phyloP scores from a whole-genome alignment of 2,888 invertebrate species.

The Pomacea canaliculata region DNA sequence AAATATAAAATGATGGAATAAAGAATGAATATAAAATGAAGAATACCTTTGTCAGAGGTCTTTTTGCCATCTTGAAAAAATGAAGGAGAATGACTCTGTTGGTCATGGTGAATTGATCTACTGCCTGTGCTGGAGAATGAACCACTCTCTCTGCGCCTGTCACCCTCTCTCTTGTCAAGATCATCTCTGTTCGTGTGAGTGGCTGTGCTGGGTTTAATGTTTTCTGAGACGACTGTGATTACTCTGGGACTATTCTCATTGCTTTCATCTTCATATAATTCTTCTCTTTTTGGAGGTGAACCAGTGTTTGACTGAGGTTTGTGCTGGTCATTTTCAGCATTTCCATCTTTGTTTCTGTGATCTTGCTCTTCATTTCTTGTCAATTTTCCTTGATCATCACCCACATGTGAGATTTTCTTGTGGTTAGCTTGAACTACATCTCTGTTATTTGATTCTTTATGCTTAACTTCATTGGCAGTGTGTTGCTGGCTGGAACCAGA shows the following conservation, averaged over 20 bases:
- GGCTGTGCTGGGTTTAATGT: conserved; percentile 7
- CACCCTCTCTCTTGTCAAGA: background rate
- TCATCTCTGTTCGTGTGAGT: conserved; percentile 19
- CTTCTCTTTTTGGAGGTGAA: too few species aligned
- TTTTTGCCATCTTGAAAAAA: background rate
- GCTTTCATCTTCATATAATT: background rate
- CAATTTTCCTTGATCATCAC: background rate
- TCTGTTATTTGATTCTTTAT: background rate
- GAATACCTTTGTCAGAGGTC: background rate
- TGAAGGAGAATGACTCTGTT: too few species aligned
- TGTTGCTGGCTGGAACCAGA: too few species aligned
- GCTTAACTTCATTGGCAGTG: too few species aligned
- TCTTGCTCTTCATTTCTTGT: background rate
- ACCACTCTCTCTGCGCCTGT: too few species aligned
- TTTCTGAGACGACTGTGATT: background rate
- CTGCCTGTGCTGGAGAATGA: too few species aligned
- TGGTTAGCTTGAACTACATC: conserved; percentile 12
- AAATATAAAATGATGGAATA: background rate
- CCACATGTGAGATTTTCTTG: background rate
- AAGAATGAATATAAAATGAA: background rate
- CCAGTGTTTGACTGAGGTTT: background rate
- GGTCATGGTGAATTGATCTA: too few species aligned
- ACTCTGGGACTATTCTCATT: background rate
- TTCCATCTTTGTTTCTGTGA: conserved; percentile 1
- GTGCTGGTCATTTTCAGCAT: conserved; percentile 5